Percentiles rank a stretch among this genome's conserved stretches.
These are phyloP conservation scores for Drosophila nannoptera DNA, from an alignment of 1,140 invertebrate species.

Conservation along the genomic window DNA sequence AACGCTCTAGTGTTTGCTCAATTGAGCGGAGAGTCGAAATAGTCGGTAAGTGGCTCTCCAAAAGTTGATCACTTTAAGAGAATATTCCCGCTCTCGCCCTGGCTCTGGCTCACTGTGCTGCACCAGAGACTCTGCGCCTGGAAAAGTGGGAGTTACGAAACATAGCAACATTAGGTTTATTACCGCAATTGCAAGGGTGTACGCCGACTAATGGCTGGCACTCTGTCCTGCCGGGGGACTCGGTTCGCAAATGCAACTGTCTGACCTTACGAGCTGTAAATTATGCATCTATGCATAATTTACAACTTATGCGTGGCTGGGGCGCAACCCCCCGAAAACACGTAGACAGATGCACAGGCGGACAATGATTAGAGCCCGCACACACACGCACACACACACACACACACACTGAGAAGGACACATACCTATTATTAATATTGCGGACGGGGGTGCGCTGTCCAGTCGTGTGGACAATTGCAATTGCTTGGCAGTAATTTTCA, in stretches of 20 bases:
- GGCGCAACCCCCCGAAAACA: conserved; percentile 50
- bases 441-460: conserved; percentile 37
- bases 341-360: conserved; percentile 63
- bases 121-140: background rate
- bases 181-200: conserved; percentile 40
- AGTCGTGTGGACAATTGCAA: conserved; percentile 74
- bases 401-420: conserved; percentile 16
- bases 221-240: conserved; percentile 3
- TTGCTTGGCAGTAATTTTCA: conserved; percentile 76
- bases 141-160: conserved; percentile 14
- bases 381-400: conserved; percentile 9
- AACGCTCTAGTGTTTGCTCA: too few relatives aligned
- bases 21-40: too few relatives aligned
- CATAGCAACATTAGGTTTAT: conserved; percentile 32
- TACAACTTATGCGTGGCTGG: conserved; percentile 68
- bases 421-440: conserved; percentile 70
- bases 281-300: conserved; percentile 75
- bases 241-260: conserved; percentile 67
- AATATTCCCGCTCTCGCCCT: background rate
- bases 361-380: conserved; percentile 67
- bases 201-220: conserved; percentile 21
- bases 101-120: background rate
- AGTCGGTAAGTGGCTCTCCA: too few relatives aligned
- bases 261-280: conserved; percentile 72
- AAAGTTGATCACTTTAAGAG: too few relatives aligned